These are phyloP conservation scores for Enhydra lutris DNA, from an alignment of 2,113 vertebrate species.

Conservation along the genomic window DNA sequence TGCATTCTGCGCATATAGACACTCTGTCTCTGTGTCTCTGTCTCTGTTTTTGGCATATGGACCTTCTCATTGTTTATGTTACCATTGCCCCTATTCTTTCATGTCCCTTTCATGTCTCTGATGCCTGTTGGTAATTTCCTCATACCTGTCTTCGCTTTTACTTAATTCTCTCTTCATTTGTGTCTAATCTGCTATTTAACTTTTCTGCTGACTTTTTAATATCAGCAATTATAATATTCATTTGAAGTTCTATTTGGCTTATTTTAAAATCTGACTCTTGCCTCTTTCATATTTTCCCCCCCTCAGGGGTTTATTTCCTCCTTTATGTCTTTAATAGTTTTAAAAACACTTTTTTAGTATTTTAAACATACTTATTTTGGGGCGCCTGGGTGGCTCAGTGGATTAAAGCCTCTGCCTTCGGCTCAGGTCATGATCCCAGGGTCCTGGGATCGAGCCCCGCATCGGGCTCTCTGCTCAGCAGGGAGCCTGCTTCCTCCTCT, in stretches of 20 bases:
- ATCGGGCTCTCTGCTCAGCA: no score
- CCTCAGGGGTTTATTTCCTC: neutral
- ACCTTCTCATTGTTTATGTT: neutral
- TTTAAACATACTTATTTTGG: neutral
- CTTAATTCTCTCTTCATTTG: neutral
- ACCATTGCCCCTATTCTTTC: neutral
- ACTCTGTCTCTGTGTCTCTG: neutral
- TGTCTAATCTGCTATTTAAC: neutral
- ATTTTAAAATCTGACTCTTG: neutral
- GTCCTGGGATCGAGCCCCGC: no score
- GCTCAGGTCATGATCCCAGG: no score
- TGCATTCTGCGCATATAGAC: neutral
- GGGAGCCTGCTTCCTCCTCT: no score
- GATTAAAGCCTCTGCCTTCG: no score
- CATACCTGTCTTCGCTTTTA: neutral
- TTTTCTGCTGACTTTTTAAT: neutral
- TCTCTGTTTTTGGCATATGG: neutral
- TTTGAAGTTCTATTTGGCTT: neutral
- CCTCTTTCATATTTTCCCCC: neutral
- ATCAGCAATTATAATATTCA: neutral
- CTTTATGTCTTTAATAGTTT: neutral
- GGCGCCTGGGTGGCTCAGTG: no score
- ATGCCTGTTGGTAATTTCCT: conserved; percentile 17
- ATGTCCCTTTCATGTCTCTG: neutral
- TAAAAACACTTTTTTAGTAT: neutral